phyloP scores from a whole-genome alignment of 2,797 vertebrate genomes.

The Hydrophis major region DNA sequence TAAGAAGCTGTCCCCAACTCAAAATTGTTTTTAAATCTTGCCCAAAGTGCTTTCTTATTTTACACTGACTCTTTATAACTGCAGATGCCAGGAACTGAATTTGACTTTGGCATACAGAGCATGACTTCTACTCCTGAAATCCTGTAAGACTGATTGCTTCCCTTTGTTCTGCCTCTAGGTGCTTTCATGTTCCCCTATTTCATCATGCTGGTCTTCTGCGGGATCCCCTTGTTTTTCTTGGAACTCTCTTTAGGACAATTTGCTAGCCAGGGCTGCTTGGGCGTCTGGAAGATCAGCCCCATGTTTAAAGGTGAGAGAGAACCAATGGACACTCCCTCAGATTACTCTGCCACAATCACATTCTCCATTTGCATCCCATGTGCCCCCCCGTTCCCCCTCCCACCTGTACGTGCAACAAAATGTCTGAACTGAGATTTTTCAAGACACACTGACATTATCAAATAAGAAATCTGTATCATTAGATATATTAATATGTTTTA shows the following conservation, averaged over 20 bases:
- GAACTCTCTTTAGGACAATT: slow-evolving; percentile 98
- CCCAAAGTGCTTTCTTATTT: background rate
- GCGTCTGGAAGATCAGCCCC: slow-evolving; percentile 97
- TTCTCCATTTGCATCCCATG: background rate
- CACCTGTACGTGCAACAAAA: background rate
- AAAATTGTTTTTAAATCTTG: background rate
- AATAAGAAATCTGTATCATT: background rate
- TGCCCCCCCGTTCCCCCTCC: too few relatives aligned
- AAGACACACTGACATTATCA: background rate
- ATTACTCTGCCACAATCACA: background rate
- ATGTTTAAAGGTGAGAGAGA: slow-evolving; percentile 94
- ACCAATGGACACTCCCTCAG: rapidly evolving
- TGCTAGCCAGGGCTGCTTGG: slow-evolving; percentile 93
- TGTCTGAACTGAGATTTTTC: background rate
- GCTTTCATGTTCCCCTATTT: slow-evolving; percentile 99
- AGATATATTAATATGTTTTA: background rate
- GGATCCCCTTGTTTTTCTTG: slow-evolving; percentile 97
- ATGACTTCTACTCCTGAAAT: background rate
- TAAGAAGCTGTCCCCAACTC: background rate
- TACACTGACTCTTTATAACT: background rate
- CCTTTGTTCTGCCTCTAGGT: slow-evolving; percentile 69
- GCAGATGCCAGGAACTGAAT: background rate
- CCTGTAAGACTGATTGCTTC: background rate
- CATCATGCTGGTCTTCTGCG: slow-evolving; percentile 97
- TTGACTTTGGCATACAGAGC: background rate